Conservation (phyloP, 92 coral and sea anemone species). For the Paramuricea clavata region DNA sequence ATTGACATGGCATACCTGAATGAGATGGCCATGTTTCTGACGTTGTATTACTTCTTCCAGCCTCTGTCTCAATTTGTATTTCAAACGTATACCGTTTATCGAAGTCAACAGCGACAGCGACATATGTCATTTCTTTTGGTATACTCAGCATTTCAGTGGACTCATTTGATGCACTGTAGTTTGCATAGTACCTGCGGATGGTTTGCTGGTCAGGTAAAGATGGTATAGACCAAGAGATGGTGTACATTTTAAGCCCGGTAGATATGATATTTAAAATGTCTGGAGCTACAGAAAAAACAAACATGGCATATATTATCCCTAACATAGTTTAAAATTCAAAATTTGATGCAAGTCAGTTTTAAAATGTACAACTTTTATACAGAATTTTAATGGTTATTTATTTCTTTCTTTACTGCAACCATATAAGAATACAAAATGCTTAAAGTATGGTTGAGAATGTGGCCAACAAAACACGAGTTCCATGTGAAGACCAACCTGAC, state of each 20-base stretch:
- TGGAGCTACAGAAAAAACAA: neutral
- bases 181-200: neutral
- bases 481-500: too few species aligned
- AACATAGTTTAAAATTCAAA: too few species aligned
- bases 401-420: too few species aligned
- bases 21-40: neutral
- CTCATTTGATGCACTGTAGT: neutral
- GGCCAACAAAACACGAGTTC: too few species aligned
- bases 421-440: too few species aligned
- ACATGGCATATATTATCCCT: too few species aligned
- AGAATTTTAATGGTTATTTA: too few species aligned
- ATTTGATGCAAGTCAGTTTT: too few species aligned
- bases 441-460: too few species aligned
- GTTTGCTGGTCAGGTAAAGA: neutral
- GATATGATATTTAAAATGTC: neutral
- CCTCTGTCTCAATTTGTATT: too few species aligned
- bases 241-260: neutral
- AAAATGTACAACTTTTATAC: too few species aligned
- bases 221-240: neutral
- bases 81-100: neutral
- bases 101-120: neutral
- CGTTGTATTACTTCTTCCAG: neutral
- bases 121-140: neutral
- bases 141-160: neutral
- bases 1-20: slow-evolving; percentile 4